Base-by-base conservation (phyloP, 2,888 invertebrate genomes). In the Galeruca laticollis region DNA sequence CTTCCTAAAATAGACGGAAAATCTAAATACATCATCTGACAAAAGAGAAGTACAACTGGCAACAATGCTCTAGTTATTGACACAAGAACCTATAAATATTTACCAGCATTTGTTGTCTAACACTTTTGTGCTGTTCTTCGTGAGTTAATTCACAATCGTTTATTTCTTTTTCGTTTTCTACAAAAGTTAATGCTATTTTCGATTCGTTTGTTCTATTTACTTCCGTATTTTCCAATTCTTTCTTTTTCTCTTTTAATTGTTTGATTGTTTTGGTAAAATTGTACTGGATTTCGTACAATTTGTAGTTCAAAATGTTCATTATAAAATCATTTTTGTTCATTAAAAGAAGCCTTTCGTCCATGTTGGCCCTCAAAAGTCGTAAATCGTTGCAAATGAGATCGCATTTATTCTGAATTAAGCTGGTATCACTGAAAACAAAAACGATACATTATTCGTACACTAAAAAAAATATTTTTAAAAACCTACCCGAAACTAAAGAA, bases 291-390 rank as follows among this genome's bases (percentile, higher is more conserved):
- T 82, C 80, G 63, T 81, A 80, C 54, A 80, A 77, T 78, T 82
- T 82, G 66, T 80, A 81, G 33, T 77, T 81, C 15, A 83, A 65
- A 20, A 80, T 75, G 52, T 78, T 78, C 71, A 80, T 76, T 11
- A 82, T 75, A 10, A 80, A 73, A 37, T 82, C 81, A 20, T 82
- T 77, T 68, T 80, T 79, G 60, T 82, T 81, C 4, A 81, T 66
- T 15, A 79, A 70, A 8, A 69, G 67, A 1, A 77, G 54, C 15
- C 78, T 73, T 8, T 69, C 75, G 5, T 77, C 71, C 26, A 79
- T 69, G 49, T 68, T 73, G 9, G 66, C 51, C 64, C 74, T 76
- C 31, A 77, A 65, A 9, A 63, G 60, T 20, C 72, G 68, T 31
- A 78, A 40, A 15, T 78, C 74, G 18, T 76, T 75, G 21, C 71